Evolutionary conservation across 2,113 vertebrate genomes (phyloP), one percentile per base, ranked within the genome.

Genomic region (Pituophis catenifer): DNA sequence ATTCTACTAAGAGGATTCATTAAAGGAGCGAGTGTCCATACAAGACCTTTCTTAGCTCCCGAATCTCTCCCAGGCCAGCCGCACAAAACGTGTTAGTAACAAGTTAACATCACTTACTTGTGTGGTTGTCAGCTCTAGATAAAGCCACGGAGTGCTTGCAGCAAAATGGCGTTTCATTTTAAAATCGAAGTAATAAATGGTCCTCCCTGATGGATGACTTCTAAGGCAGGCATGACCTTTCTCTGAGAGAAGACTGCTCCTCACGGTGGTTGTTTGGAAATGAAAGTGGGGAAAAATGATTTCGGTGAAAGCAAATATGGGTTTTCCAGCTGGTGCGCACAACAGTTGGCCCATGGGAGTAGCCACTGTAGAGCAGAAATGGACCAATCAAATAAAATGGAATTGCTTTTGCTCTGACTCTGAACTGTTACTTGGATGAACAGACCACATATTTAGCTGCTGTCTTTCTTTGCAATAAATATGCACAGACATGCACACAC

Each of bases 201-300:
- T 53, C 26, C 52, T 70, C 38, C 62, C 62, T 81, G 59, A 57
- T 44, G 21, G 62, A 91, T 65, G 52, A 86, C 24, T 91, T 87
- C 89, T 33, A 55, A 91, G 38, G 86, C 53, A 93, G 50, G 91
- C 93, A 93, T 91, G 89, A 91, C 85, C 58, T 91, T 93, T 93
- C 29, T 21, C 19, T 15, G 57, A 48, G 62, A 89, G 21, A 44
- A 33, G 50, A 24, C 44, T 9, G 33, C 13, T 17, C 52, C 85
- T 75, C 24, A 58, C 17, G 3, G 53, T 44, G 75, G 75, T 8
- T 81, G 75, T 38, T 38, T 44, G 58, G 50, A 9, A 55, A 12
- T 52, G 21, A 23, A 70, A 62, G 59, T 3, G 52, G 19, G 17
- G 13, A 75, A 88, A n/a, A 88, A 93, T 88, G 33, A 57, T 54